phyloP scores from a whole-genome alignment of 2,888 invertebrate species.

The Dorcus hopei region DNA sequence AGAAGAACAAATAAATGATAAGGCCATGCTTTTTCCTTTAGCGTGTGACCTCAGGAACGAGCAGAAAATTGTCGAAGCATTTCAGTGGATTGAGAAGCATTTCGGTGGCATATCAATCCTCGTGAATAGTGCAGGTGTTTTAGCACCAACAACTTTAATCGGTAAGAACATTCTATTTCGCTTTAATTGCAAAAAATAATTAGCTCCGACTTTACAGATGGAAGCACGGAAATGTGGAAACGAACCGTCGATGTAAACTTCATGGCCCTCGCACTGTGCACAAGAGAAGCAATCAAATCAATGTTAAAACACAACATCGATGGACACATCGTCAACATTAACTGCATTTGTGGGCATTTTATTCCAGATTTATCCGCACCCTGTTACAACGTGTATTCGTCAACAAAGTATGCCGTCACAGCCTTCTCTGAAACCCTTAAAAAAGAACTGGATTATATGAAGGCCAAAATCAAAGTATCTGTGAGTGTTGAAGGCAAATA shows the following conservation, averaged over 20 bases:
- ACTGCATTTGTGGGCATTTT: slow-evolving; percentile 29
- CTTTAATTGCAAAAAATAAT: too few species aligned
- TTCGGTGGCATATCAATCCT: slow-evolving; percentile 24
- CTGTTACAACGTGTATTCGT: slow-evolving; percentile 25
- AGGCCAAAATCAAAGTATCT: slow-evolving; percentile 28
- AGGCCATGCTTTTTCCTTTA: slow-evolving; percentile 21
- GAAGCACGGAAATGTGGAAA: slow-evolving; percentile 23
- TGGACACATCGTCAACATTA: slow-evolving; percentile 32
- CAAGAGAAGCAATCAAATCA: slow-evolving; percentile 29
- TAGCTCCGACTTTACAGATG: slow-evolving; percentile 12
- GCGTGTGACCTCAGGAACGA: slow-evolving; percentile 24
- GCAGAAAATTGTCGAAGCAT: slow-evolving; percentile 20
- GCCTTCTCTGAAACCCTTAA: slow-evolving; percentile 27
- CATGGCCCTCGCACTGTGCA: slow-evolving; percentile 27
- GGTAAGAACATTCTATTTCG: background rate
- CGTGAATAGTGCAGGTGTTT: slow-evolving; percentile 26
- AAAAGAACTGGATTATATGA: slow-evolving; percentile 20
- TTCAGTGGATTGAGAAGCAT: slow-evolving; percentile 25
- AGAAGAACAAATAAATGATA: background rate
- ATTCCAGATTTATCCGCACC: slow-evolving; percentile 16
- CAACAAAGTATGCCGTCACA: slow-evolving; percentile 26
- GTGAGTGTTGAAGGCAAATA: slow-evolving; percentile 12
- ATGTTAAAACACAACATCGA: slow-evolving; percentile 28
- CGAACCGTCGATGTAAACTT: slow-evolving; percentile 29
- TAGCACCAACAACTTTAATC: slow-evolving; percentile 15